Conservation (phyloP, 2,888 invertebrate species). For the Lasius fuliginosus region DNA sequence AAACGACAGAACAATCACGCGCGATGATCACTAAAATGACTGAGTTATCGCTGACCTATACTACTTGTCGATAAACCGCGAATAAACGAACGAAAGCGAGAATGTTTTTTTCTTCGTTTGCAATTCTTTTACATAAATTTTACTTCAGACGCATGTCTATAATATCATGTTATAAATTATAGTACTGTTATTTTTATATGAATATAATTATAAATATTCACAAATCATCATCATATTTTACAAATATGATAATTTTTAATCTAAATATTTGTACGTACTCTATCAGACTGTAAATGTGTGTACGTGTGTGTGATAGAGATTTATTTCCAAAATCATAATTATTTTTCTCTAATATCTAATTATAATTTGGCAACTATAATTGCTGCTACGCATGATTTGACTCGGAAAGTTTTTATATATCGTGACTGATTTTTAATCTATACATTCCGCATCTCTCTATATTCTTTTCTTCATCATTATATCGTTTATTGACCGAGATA, state of each 20-base stretch:
- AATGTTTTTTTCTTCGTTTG: not conserved
- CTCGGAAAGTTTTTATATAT: not conserved
- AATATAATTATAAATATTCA: not conserved
- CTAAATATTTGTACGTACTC: not conserved
- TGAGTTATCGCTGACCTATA: slow-evolving; percentile 17
- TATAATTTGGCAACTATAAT: not conserved
- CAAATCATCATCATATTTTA: not conserved
- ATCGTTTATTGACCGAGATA: slow-evolving; percentile 36
- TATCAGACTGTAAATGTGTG: no score
- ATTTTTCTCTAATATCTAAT: slow-evolving; percentile 1
- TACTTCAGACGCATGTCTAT: not conserved
- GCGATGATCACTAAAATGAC: not conserved
- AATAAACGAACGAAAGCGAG: not conserved
- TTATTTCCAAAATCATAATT: not conserved
- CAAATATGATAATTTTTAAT: not conserved
- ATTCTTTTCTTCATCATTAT: slow-evolving; percentile 8
- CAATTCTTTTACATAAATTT: not conserved
- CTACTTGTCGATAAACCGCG: not conserved
- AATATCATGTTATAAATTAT: not conserved
- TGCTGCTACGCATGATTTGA: not conserved
- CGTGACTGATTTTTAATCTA: not conserved
- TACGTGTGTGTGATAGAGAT: no score
- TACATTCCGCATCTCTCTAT: not conserved
- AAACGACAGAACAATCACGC: not conserved
- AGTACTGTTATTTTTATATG: not conserved